A percentile compares a stretch with the other conserved stretches of the same genome.
Conservation (phyloP, 2,113 vertebrate genomes). For the Eptesicus fuscus region DNA sequence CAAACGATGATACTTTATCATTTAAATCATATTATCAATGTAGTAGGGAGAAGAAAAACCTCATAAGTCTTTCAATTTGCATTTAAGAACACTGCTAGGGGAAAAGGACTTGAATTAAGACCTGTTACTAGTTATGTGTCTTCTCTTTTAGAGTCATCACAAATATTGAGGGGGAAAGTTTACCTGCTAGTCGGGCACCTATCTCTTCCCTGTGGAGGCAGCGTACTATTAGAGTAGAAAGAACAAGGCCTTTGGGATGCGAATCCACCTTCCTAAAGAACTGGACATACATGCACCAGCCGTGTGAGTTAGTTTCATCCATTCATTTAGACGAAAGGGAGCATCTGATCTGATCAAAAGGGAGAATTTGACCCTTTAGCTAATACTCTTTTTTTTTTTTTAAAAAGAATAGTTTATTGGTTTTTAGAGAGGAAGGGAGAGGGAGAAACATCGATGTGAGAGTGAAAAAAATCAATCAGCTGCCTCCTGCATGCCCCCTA, state of each 20-base stretch:
- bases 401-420: neutral
- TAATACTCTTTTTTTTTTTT: neutral
- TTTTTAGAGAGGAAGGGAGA: neutral
- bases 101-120: neutral
- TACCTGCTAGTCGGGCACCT: neutral
- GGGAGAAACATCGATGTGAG: neutral
- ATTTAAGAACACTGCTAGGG: neutral
- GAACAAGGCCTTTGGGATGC: neutral
- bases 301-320: neutral
- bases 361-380: neutral
- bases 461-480: neutral
- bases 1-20: neutral
- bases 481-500: neutral
- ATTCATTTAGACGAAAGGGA: neutral
- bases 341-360: neutral
- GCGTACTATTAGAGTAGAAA: neutral
- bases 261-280: neutral
- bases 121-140: neutral
- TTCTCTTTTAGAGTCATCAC: neutral
- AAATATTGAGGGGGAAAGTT: neutral
- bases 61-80: neutral
- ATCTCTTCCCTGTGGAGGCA: neutral
- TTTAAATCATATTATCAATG: neutral
- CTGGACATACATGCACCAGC: too few species aligned
- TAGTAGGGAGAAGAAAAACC: neutral